Evolutionary conservation across 2,113 vertebrate species (phyloP), one percentile per base, ranked within the genome.

Genomic region (Quiscalus mexicanus): DNA sequence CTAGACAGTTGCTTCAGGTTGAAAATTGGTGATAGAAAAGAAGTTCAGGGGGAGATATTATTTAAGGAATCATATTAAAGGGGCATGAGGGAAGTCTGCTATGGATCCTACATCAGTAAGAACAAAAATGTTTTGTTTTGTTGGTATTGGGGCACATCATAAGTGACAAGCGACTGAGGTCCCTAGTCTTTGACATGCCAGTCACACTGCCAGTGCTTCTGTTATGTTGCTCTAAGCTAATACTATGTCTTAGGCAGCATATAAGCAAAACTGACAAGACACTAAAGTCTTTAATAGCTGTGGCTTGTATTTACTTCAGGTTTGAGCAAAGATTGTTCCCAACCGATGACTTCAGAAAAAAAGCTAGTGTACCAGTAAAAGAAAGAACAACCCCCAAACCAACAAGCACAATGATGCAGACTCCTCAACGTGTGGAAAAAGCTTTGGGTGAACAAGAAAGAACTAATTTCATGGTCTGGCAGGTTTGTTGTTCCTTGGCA

Each of bases 391-490:
- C 21, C 11, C 30, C 30, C 30, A 70, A 45, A 80, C 14, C 88
- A 88, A 52, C 42, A 80, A 75, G 47, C 33, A 44, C 28, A 35
- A 45, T 47, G 56, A 64, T 71, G 65, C 68, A 74, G 76, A 47
- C 15, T 93, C 85, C 49, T 95, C 76, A 89, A 60, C 4, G 3
- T 88, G 50, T 89, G 73, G 74, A 85, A 87, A 84, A 77, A 88
- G n/a, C 25, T 78, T 30, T 73, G 78, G 70, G 50, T 85, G 65
- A 91, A 37, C 58, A 94, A 97, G 96, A 90, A 96, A 59, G 94
- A 90, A 96, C 97, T 96, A 90, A 97, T 97, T 98, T 98, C 94
- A 97, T 91, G 96, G 95, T 97, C 59, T 47, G 55, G 95, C 93
- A 94, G 69, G 82, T 97, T 96, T 91, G 89, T 95, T 95, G 76